Conservation (phyloP, 2,113 vertebrate genomes). For the Perognathus longimembris region DNA sequence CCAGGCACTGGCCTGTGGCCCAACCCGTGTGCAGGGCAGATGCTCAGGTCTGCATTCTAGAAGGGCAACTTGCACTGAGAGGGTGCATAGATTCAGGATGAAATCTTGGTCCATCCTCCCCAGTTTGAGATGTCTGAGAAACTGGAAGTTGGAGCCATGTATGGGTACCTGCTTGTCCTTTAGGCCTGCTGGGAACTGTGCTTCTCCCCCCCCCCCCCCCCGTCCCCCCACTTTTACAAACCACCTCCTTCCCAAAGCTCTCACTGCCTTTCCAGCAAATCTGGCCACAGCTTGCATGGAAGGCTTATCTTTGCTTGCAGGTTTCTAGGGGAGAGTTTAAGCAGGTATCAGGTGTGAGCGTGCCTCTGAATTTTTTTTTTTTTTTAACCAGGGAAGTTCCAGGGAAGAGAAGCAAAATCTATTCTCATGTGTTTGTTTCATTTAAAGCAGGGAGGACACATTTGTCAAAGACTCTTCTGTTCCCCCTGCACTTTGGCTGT, state of each 20-base stretch:
- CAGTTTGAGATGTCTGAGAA: background rate
- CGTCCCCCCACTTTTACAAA: constrained; percentile 39
- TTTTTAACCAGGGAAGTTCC: constrained; percentile 48
- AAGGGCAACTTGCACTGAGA: background rate
- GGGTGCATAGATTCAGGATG: background rate
- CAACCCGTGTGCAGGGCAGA: background rate
- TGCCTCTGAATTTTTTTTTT: constrained; percentile 53
- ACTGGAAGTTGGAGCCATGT: background rate
- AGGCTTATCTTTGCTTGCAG: constrained; percentile 73
- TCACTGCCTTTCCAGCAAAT: constrained; percentile 64
- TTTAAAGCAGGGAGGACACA: constrained; percentile 46
- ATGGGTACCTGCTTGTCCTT: constrained; percentile 28
- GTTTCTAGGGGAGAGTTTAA: constrained; percentile 78
- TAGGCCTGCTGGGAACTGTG: background rate
- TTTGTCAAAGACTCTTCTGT: constrained; percentile 79
- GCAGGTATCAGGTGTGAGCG: constrained; percentile 67
- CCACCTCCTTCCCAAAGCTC: constrained; percentile 46
- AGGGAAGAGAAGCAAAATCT: constrained; percentile 28
- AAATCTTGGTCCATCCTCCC: background rate
- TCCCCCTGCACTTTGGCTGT: constrained; percentile 62
- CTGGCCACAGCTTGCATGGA: constrained; percentile 54
- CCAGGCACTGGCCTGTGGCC: background rate
- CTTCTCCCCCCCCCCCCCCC: background rate
- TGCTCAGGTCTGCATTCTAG: background rate
- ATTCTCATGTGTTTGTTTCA: constrained; percentile 55